phyloP scores from a whole-genome alignment of 2,797 vertebrate species.

The Hoplostethus atlanticus region DNA sequence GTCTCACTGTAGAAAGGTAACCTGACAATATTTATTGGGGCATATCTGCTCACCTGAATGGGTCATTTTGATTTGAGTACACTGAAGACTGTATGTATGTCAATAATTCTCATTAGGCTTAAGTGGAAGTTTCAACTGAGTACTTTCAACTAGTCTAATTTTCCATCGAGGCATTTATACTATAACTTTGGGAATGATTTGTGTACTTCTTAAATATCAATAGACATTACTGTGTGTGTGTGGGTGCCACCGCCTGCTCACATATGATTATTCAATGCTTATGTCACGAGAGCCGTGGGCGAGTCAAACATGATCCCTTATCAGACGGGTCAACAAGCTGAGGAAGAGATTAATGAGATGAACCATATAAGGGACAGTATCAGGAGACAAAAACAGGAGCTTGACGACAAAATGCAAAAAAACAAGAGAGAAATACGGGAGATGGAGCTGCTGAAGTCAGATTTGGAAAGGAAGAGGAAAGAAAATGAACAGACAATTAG shows the following conservation, averaged over 20 bases:
- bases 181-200: too few species aligned
- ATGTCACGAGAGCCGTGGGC: conserved; percentile 6
- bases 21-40: too few species aligned
- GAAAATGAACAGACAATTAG: conserved; percentile 58
- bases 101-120: too few species aligned
- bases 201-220: background rate
- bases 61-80: too few species aligned
- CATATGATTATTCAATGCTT: background rate
- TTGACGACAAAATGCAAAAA: conserved; percentile 55
- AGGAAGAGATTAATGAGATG: conserved; percentile 50
- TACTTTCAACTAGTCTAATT: too few species aligned
- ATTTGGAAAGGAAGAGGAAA: conserved; percentile 67
- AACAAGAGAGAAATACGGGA: conserved; percentile 68
- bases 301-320: conserved; percentile 63
- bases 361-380: conserved; percentile 47
- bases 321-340: conserved; percentile 60
- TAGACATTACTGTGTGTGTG: background rate
- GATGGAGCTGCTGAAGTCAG: conserved; percentile 72
- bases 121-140: too few species aligned
- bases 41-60: too few species aligned
- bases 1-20: too few species aligned
- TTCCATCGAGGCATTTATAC: too few species aligned
- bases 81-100: too few species aligned
- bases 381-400: conserved; percentile 53
- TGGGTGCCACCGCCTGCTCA: background rate